Base-by-base conservation (phyloP, 1,140 invertebrate genomes). In the Caerostris darwini region DNA sequence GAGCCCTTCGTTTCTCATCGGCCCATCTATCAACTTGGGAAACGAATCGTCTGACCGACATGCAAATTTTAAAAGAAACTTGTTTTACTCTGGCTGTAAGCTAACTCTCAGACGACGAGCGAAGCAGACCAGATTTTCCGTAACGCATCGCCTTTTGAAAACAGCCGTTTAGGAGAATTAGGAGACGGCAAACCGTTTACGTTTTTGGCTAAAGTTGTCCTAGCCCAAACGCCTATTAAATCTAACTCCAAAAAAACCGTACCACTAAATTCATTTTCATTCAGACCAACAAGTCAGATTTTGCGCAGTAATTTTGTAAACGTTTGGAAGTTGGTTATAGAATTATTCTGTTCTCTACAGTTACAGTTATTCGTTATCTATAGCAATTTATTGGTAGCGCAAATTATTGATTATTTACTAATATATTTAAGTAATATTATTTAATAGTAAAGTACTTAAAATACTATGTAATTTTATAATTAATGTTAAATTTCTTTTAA, bases 201-300 rank as follows among this genome's bases (percentile, higher is more conserved):
- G 34, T 53, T 77, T 77, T 50, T 77, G 61, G 19, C 69, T 53
- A 77, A 77, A 77, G 69, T 50, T 19, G 19, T 69, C 69, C 69
- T 77, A 77, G 69, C 69, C 69, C 69, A 77, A 77, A 77, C 69
- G 50, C 69, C 69, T 77, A 77, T 77, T 77, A 77, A 77, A 77
- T 77, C 69, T 77, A 77, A 77, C 34, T 77, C 50, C 19, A 34
- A 77, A 77, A 77, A 19, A 77, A 34, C 34, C 7, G 8, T 77
- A 50, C 10, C 19, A 77, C 7, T 34, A 77, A 8, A 34, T 7
- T 34, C 69, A 77, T 3, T 77, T 10, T 50, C 50, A 12, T 77
- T 10, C 19, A 77, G 34, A 50, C 8, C 19, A 77, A 10, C 19
- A 19, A 64, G 61, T 64, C 61, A 64, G 10, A 1, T 5, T 3